Evolutionary conservation across 2,797 vertebrate genomes (phyloP).

Genomic region (Tenualosa thibaudeaui): DNA sequence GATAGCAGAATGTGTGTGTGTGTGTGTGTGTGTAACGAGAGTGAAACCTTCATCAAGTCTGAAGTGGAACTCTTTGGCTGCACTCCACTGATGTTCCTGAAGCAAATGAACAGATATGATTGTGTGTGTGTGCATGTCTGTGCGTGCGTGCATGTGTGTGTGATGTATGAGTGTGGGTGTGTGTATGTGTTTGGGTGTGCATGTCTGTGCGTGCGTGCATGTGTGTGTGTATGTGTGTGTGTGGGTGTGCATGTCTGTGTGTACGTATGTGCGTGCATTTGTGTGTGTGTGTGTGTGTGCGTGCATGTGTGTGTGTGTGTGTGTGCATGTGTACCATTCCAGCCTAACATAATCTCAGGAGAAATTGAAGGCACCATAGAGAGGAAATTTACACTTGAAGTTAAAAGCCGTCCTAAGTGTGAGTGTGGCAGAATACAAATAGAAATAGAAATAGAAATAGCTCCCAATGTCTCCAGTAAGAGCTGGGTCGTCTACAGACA

Average conservation of each 20-base stretch:
- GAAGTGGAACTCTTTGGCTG: neutral
- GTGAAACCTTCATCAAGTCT: neutral
- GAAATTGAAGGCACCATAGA: neutral
- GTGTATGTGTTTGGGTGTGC: no score
- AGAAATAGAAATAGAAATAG: no score
- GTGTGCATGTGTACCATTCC: no score
- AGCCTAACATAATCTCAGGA: no score
- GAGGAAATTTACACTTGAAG: neutral
- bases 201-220: no score
- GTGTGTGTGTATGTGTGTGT: no score
- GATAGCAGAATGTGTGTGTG: neutral
- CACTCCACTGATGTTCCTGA: slow-evolving; percentile 8
- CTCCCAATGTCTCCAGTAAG: no score
- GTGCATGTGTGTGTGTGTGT: no score
- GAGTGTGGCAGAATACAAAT: neutral
- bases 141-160: neutral
- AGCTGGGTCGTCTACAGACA: no score
- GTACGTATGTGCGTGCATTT: no score
- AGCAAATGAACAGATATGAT: neutral
- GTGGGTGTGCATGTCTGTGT: no score
- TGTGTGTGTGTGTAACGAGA: neutral
- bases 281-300: no score
- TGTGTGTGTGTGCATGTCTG: neutral
- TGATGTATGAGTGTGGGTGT: neutral
- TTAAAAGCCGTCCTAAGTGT: neutral